phyloP scores from a whole-genome alignment of 2,888 invertebrate genomes.

The Andrena haemorrhoa region DNA sequence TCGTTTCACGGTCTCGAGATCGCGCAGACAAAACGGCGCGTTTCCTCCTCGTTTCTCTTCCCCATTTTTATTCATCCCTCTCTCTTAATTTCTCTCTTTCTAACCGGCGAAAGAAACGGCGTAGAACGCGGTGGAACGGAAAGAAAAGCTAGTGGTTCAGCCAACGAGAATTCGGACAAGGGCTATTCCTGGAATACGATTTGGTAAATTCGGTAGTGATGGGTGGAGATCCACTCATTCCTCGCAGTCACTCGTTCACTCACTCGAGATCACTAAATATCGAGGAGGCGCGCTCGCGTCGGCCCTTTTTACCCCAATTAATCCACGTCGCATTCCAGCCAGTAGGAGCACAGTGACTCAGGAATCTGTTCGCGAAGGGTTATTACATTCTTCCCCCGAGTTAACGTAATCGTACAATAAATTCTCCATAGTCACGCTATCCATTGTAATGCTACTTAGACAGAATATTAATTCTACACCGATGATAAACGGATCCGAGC shows the following conservation, averaged over 20 bases:
- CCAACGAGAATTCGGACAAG: conserved; percentile 64
- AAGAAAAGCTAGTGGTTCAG: conserved; percentile 56
- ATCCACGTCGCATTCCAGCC: background rate
- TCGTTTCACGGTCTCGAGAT: conserved; percentile 3
- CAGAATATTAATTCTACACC: too few relatives aligned
- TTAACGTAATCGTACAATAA: too few relatives aligned
- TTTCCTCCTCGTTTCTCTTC: conserved; percentile 5
- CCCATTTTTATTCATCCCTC: conserved; percentile 1
- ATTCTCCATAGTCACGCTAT: too few relatives aligned
- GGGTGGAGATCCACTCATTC: conserved; percentile 73
- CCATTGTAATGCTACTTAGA: too few relatives aligned
- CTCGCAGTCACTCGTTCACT: conserved; percentile 69
- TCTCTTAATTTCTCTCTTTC: conserved; percentile 23
- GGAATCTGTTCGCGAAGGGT: too few relatives aligned
- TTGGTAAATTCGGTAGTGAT: conserved; percentile 61
- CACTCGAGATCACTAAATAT: conserved; percentile 65
- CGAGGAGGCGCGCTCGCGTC: conserved; percentile 48
- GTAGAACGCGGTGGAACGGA: conserved; percentile 57
- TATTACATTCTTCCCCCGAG: too few relatives aligned
- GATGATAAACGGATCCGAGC: too few relatives aligned
- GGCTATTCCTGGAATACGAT: conserved; percentile 43
- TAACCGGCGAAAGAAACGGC: conserved; percentile 46
- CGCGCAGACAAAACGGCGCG: conserved; percentile 4
- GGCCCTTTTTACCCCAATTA: background rate
- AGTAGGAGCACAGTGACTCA: too few relatives aligned